Percentiles rank a stretch among this genome's conserved stretches.
Conservation (phyloP, 2,113 vertebrate genomes). For the Macaca mulatta region DNA sequence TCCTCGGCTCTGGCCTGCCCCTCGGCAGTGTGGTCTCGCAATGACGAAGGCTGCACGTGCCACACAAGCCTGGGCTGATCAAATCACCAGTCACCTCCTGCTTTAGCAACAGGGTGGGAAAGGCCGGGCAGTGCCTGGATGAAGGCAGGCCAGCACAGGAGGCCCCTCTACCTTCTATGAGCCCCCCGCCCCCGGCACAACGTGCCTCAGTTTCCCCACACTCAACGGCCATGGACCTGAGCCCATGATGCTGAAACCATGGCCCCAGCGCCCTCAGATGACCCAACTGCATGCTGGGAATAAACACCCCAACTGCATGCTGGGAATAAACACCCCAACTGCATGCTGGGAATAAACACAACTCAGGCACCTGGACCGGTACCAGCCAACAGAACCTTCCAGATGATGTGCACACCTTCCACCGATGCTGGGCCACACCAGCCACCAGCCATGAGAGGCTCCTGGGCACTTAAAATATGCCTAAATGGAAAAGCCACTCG, state of each 20-base stretch:
- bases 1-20: background rate
- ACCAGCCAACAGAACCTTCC: background rate
- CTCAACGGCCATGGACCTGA: background rate
- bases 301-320: background rate
- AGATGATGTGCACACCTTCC: background rate
- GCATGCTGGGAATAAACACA: background rate
- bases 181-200: background rate
- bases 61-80: too few species aligned
- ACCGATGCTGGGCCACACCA: too few species aligned
- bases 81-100: background rate
- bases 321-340: too few species aligned
- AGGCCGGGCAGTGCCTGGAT: background rate
- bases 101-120: background rate
- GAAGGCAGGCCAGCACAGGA: rapidly evolving
- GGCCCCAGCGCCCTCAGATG: background rate
- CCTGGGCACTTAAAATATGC: background rate
- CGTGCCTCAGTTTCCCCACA: background rate
- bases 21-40: background rate
- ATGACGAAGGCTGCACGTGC: too few species aligned
- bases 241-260: background rate
- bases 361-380: background rate
- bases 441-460: background rate
- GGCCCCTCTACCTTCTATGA: too few species aligned
- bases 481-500: too few species aligned
- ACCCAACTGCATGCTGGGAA: background rate